A percentile compares a stretch with the other conserved stretches of the same genome.
phyloP scores from a whole-genome alignment of 2,888 invertebrate species.

The Drosophila formosana region DNA sequence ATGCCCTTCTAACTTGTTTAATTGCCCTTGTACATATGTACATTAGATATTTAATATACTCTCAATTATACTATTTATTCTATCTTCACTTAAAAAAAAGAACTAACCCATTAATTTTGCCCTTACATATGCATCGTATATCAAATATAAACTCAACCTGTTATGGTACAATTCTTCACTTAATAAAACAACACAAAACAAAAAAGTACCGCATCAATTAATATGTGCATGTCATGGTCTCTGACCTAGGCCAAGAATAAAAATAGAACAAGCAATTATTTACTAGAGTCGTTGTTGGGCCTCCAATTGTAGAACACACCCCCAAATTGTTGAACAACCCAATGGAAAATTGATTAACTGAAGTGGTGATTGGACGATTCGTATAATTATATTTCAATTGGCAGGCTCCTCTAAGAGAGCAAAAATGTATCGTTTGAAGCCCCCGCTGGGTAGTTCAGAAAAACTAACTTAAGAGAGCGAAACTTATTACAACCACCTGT shows the following conservation, averaged over 20 bases:
- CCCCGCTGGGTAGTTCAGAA: neutral
- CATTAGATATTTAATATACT: too few relatives aligned
- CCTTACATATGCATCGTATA: neutral
- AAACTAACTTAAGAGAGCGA: conserved; percentile 30
- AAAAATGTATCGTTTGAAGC: neutral
- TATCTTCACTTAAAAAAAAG: too few relatives aligned
- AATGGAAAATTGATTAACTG: neutral
- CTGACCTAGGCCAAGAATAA: conserved; percentile 57
- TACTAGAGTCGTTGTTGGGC: too few relatives aligned
- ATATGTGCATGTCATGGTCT: conserved; percentile 47
- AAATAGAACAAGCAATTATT: conserved; percentile 34
- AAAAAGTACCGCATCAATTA: conserved; percentile 21
- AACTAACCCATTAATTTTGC: too few relatives aligned
- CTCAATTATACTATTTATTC: too few relatives aligned
- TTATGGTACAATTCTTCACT: neutral
- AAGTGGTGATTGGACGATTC: neutral
- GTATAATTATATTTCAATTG: neutral
- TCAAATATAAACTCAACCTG: neutral
- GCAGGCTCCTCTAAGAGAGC: neutral
- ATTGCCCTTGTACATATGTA: too few relatives aligned
- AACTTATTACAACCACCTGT: conserved; percentile 27
- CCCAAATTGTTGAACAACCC: conserved; percentile 24
- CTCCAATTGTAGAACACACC: conserved; percentile 35
- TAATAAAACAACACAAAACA: neutral
- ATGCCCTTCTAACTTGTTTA: too few relatives aligned